Evolutionary conservation across 2,113 vertebrate species (phyloP), one percentile per base, ranked within the genome.

Genomic region (Esox niger): DNA sequence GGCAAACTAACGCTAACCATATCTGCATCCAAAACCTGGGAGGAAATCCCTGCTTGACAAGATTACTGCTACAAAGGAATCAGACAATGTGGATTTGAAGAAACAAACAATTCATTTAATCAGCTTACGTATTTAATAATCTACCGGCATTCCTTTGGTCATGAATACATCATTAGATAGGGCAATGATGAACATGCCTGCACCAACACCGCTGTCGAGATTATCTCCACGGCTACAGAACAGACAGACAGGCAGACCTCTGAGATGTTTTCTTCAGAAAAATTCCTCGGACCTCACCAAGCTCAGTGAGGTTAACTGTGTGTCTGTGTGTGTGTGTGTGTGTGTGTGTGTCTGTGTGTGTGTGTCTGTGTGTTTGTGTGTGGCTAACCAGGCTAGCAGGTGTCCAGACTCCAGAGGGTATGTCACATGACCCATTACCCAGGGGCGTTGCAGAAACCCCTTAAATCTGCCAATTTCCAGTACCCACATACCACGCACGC

Each of bases 81-180:
- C 67, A 43, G 55, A 76, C 63, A 79, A 2, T 23, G 52, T 55
- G 10, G 27, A 30, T 29, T 10, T 11, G 20, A 9, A 58, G 13
- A 75, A 70, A 75, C 59, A 74, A 47, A 67, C 71, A 83, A 84
- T 78, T 64, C 71, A 57, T 71, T 81, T 52, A 81, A 59, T 79
- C 70, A 80, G 67, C 73, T 76, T 59, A 67, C 43, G 64, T 52
- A n/a, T n/a, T n/a, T n/a, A n/a, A n/a, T n/a, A 35, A 71, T 77
- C 32, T n/a, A n/a, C n/a, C n/a, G n/a, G n/a, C 68, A 73, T 73
- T 68, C 58, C 66, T 59, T 32, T 54, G 57, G 62, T 65, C 49
- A 74, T 82, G 67, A 74, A 76, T 58, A 68, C 47, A 49, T 68
- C 61, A 73, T 73, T 63, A 77, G 65, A 68, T 56, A 38, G 55